Evolutionary conservation across 2,888 invertebrate species (phyloP).

Genomic region (Sepioteuthis lessoniana): DNA sequence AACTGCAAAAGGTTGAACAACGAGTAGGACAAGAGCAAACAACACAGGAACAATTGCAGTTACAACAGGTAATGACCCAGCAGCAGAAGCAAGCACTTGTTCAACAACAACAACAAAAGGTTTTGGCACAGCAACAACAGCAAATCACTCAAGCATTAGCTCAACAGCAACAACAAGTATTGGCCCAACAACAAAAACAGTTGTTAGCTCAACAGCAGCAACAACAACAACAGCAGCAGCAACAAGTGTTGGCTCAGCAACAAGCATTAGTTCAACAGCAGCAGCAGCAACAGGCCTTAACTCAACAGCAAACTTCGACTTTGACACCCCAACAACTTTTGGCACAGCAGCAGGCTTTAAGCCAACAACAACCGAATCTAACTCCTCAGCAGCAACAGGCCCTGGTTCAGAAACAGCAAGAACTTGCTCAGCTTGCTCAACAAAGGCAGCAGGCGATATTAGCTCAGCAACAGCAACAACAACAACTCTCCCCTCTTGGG

Average conservation of each 20-base stretch:
- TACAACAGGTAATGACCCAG: background rate
- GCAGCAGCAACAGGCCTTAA: background rate
- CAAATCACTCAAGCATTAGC: background rate
- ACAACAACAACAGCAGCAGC: background rate
- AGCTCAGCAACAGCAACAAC: constrained; percentile 1
- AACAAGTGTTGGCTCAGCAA: constrained; percentile 48
- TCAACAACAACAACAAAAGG: background rate
- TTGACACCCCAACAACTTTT: constrained; percentile 17
- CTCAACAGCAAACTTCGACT: background rate
- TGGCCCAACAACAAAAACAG: constrained; percentile 42
- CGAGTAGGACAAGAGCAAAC: background rate
- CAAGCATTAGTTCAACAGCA: constrained; percentile 10
- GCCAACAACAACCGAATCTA: constrained; percentile 39
- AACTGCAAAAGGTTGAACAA: background rate
- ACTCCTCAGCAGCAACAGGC: constrained; percentile 43
- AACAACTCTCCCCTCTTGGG: background rate
- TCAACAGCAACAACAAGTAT: constrained; percentile 41
- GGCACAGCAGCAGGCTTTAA: background rate
- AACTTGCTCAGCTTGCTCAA: constrained; percentile 38
- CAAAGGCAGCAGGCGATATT: constrained; percentile 41
- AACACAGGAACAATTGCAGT: background rate
- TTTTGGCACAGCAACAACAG: background rate
- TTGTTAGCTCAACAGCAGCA: constrained; percentile 25
- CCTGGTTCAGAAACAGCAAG: constrained; percentile 37
- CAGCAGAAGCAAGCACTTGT: background rate